Evolutionary conservation across 2,888 invertebrate species (phyloP).

Genomic region (Platycnemis pennipes): DNA sequence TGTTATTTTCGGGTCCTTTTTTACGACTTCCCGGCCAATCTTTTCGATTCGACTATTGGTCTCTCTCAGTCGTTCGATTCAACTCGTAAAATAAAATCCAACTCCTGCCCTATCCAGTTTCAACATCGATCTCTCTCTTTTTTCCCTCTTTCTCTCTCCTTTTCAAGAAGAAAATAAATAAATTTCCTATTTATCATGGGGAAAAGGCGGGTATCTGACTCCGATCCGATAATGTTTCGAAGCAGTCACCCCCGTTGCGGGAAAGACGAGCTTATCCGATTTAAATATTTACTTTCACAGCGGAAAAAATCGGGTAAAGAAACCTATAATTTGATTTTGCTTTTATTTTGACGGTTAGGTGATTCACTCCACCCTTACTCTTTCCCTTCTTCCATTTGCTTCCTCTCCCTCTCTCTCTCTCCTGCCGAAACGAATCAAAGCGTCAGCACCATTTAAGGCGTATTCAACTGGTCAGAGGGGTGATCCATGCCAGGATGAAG

Average conservation of each 20-base stretch:
- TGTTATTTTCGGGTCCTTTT: neutral
- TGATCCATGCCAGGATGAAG: neutral
- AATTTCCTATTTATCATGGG: neutral
- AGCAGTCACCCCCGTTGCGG: neutral
- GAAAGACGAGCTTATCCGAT: neutral
- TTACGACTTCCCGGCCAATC: neutral
- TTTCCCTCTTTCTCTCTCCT: neutral
- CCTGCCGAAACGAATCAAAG: neutral
- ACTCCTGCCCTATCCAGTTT: neutral
- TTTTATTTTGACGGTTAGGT: neutral
- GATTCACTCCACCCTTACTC: neutral
- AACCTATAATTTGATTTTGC: neutral
- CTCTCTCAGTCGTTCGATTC: neutral
- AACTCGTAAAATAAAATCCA: neutral
- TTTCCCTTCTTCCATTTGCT: neutral
- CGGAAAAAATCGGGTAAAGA: neutral
- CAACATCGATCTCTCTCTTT: no score
- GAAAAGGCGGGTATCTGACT: neutral
- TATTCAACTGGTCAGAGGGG: neutral
- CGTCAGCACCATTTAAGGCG: neutral
- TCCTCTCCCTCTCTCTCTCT: neutral
- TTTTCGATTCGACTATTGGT: neutral
- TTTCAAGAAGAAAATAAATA: neutral
- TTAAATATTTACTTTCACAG: slow-evolving; percentile 1
- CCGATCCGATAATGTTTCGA: neutral